A percentile compares a stretch with the other conserved stretches of the same genome.
Evolutionary conservation across 2,113 vertebrate species (phyloP).

Genomic region (Sciurus niger): DNA sequence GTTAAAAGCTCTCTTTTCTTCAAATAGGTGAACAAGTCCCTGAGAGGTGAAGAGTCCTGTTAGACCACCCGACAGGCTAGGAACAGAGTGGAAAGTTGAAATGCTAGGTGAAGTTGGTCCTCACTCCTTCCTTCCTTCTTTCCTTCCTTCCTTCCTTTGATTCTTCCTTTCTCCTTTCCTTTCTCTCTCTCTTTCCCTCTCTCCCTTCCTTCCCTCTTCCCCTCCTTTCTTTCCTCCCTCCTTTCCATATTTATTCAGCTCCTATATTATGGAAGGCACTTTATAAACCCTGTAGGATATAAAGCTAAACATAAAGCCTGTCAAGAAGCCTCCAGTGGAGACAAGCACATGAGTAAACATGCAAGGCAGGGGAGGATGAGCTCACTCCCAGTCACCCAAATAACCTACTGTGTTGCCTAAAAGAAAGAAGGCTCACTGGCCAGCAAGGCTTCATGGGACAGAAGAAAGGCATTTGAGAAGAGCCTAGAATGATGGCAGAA

Average conservation of each 20-base stretch:
- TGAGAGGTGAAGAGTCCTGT: background rate
- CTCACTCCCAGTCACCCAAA: background rate
- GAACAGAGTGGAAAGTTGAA: background rate
- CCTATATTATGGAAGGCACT: background rate
- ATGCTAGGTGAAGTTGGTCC: background rate
- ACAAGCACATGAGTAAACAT: background rate
- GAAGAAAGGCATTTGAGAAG: background rate
- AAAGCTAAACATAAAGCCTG: background rate
- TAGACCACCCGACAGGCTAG: background rate
- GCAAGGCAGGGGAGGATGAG: background rate
- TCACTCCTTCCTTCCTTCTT: background rate
- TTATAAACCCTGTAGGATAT: background rate
- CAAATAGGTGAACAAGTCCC: background rate
- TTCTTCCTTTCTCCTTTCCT: background rate
- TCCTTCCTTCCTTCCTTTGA: too few species aligned
- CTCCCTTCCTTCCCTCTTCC: background rate
- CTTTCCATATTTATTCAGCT: background rate
- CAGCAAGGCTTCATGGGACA: background rate
- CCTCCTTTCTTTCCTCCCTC: background rate
- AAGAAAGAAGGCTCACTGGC: background rate
- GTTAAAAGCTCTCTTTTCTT: slow-evolving; percentile 38
- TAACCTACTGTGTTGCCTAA: background rate
- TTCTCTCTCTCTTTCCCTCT: fast-evolving
- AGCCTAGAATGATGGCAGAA: background rate
- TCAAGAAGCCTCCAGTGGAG: background rate